phyloP scores from a whole-genome alignment of 2,113 vertebrate species.

The Brachyhypopomus gauderio region DNA sequence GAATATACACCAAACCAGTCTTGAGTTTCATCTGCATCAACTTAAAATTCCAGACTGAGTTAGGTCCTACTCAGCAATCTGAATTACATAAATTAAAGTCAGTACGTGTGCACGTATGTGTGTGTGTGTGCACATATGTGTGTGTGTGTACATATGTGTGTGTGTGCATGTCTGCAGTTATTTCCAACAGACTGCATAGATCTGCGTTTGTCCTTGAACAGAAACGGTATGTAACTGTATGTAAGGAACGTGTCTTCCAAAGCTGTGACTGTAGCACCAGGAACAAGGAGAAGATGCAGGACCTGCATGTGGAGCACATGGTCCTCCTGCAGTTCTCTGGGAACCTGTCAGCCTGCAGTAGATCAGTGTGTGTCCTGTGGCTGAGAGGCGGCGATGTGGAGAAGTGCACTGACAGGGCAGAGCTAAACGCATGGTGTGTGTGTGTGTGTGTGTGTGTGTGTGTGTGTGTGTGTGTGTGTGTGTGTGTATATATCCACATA shows the following conservation, averaged over 20 bases:
- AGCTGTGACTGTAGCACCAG: neutral
- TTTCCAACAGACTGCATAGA: neutral
- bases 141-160: neutral
- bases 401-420: neutral
- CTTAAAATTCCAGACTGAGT: constrained; percentile 60
- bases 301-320: neutral
- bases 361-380: neutral
- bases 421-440: neutral
- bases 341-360: neutral
- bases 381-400: constrained; percentile 7
- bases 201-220: neutral
- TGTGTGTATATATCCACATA: neutral
- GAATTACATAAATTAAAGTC: constrained; percentile 8
- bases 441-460: constrained; percentile 27
- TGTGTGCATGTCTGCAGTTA: constrained; percentile 11
- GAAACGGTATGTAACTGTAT: neutral
- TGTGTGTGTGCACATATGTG: neutral
- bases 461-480: neutral
- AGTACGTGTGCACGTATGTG: constrained; percentile 17
- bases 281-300: neutral
- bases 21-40: constrained; percentile 62
- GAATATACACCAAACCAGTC: too few species aligned
- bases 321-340: neutral
- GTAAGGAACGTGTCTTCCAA: neutral
- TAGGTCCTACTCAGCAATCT: constrained; percentile 40